phyloP scores from a whole-genome alignment of 2,888 invertebrate species.

The Argyra leucocephala region DNA sequence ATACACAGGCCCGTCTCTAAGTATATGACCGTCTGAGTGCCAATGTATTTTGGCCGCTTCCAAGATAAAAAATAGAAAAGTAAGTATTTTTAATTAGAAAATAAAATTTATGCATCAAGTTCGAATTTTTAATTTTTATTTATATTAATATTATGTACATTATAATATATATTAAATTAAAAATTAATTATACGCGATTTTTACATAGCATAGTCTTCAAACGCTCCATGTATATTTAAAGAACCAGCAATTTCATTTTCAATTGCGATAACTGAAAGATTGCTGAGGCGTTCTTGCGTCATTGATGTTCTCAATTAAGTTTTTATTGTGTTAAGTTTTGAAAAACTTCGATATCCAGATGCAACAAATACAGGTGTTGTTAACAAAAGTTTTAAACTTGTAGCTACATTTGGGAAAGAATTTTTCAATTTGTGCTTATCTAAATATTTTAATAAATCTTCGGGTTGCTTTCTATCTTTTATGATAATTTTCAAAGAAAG shows the following conservation, averaged over 20 bases:
- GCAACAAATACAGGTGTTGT: slow-evolving; percentile 12
- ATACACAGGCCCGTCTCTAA: slow-evolving; percentile 4
- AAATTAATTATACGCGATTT: slow-evolving; percentile 9
- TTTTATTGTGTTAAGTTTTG: slow-evolving; percentile 12
- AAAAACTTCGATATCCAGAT: slow-evolving; percentile 13
- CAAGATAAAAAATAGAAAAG: slow-evolving; percentile 7
- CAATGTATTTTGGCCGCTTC: slow-evolving; percentile 9
- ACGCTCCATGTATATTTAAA: slow-evolving; percentile 8
- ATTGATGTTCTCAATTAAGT: slow-evolving; percentile 11
- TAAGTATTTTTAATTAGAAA: slow-evolving; percentile 9
- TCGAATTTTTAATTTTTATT: not conserved
- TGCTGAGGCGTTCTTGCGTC: slow-evolving; percentile 10
- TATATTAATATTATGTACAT: slow-evolving; percentile 9
- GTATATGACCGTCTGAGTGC: slow-evolving; percentile 6
- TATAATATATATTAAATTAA: slow-evolving; percentile 9
- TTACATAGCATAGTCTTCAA: slow-evolving; percentile 7
- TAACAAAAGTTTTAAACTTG: slow-evolving; percentile 8
- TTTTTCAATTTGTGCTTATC: not conserved
- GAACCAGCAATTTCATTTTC: slow-evolving; percentile 9
- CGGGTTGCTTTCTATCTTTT: not conserved
- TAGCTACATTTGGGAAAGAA: slow-evolving; percentile 8
- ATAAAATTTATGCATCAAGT: slow-evolving; percentile 8
- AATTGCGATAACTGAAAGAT: slow-evolving; percentile 9
- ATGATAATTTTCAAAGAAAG: slow-evolving; percentile 2
- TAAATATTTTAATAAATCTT: slow-evolving; percentile 9